Evolutionary conservation across 2,888 invertebrate genomes (phyloP), one percentile per base, ranked within the genome.

Genomic region (Pterobdella sp.): DNA sequence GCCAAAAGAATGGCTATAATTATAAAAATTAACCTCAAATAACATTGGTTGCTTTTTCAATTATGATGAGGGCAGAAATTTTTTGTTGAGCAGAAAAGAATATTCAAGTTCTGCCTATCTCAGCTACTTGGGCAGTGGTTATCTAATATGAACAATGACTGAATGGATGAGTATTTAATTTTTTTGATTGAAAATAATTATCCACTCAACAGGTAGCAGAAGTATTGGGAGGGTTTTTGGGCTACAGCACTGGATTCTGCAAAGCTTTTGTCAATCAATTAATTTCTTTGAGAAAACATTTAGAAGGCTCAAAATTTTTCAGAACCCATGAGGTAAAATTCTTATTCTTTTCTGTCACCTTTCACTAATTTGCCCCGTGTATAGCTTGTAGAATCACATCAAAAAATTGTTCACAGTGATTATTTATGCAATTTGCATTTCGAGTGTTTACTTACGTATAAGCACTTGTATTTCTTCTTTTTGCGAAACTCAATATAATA

Each of bases 291-390:
- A 87, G 92, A 76, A 85, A 85, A 29, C 88, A 88, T 74, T 90
- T 96, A 81, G 92, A 94, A 81, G 88, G 88, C 76, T 94, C 93
- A 0, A 87, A 89, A 49, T 97, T 96, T 86, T 95, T 95, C 84
- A 88, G 88, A 79, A 88, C 86, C 29, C 93, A 94, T 81, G 95
- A 96, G 87, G 92, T 88, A 79, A 79, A 72, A 26, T n/a, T 2
- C 42, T 3, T 4, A 32, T 10, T 52, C n/a, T 2, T 60, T 52
- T 1, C 52, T 34, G 64, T 64, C 7, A 31, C 14, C n/a, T n/a
- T n/a, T n/a, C n/a, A n/a, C n/a, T n/a, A n/a, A n/a, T n/a, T n/a
- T n/a, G n/a, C n/a, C n/a, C n/a, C n/a, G 18, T 67, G 35, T 2
- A 0, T 64, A 29, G 14, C 14, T 29, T 14, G 10, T 22, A 64